Conservation (phyloP, 2,797 vertebrate species). For the Naso thynnoides region DNA sequence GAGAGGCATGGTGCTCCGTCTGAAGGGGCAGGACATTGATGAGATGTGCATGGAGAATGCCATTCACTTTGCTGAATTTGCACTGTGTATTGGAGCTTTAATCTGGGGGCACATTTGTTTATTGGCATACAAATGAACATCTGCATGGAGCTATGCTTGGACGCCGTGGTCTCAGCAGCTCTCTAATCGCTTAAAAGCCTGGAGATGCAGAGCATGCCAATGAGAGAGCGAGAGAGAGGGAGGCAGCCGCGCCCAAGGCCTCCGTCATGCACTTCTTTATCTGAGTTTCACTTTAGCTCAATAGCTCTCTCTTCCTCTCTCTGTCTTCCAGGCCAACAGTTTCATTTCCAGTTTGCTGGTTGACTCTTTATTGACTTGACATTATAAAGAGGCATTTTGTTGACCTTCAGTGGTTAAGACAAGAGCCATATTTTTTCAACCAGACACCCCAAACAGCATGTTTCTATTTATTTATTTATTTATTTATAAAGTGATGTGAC, state of each 20-base stretch:
- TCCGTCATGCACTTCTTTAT: conserved; percentile 70
- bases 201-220: conserved; percentile 76
- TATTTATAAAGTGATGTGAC: conserved; percentile 27
- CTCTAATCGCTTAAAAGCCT: conserved; percentile 81
- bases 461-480: conserved; percentile 34
- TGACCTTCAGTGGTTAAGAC: conserved; percentile 52
- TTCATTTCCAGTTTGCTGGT: conserved; percentile 69
- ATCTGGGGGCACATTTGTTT: conserved; percentile 83
- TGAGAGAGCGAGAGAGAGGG: conserved; percentile 35
- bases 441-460: conserved; percentile 32
- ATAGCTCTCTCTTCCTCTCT: conserved; percentile 41
- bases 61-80: conserved; percentile 77
- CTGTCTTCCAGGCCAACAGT: conserved; percentile 66
- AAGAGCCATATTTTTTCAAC: conserved; percentile 33
- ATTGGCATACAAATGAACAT: conserved; percentile 85
- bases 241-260: conserved; percentile 69
- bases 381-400: conserved; percentile 58
- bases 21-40: conserved; percentile 68
- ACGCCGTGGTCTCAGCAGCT: conserved; percentile 73
- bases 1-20: conserved; percentile 37
- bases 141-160: conserved; percentile 79
- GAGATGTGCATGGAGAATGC: conserved; percentile 70
- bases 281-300: conserved; percentile 63
- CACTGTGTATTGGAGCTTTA: conserved; percentile 80
- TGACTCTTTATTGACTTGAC: conserved; percentile 68